phyloP scores from a whole-genome alignment of 2,888 invertebrate species.

The Ectemnius continuus region DNA sequence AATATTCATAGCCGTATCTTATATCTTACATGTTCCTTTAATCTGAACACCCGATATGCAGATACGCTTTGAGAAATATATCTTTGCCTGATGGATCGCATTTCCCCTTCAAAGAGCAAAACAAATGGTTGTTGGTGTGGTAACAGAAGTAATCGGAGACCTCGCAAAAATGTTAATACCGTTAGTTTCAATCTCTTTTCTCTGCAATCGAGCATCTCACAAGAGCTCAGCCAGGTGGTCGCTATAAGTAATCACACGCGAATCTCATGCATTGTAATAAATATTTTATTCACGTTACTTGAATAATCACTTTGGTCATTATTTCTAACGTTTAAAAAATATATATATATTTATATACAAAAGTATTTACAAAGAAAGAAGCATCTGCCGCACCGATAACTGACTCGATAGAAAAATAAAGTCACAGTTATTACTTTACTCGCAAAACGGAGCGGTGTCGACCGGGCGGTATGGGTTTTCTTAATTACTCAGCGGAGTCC shows the following conservation, averaged over 20 bases:
- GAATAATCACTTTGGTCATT: conserved; percentile 61
- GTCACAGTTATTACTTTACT: conserved; percentile 17
- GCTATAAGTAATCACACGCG: background rate
- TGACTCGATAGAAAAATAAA: conserved; percentile 66
- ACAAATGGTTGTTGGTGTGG: too few species aligned
- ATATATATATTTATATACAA: conserved; percentile 59
- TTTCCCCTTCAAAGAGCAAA: too few species aligned
- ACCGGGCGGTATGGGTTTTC: background rate
- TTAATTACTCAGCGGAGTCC: too few species aligned
- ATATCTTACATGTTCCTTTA: too few species aligned
- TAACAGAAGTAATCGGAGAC: too few species aligned
- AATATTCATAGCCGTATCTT: too few species aligned
- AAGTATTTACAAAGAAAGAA: conserved; percentile 68
- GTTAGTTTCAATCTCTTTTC: too few species aligned
- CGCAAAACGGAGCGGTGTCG: conserved; percentile 16
- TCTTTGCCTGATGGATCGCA: too few species aligned
- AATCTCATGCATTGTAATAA: conserved; percentile 52
- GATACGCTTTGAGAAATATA: too few species aligned
- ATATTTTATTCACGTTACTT: conserved; percentile 63
- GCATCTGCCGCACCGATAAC: conserved; percentile 35
- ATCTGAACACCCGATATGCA: too few species aligned
- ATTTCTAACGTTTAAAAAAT: conserved; percentile 60
- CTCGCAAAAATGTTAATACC: too few species aligned
- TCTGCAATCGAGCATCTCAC: too few species aligned
- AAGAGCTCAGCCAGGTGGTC: background rate